Evolutionary conservation across 2,797 vertebrate species (phyloP).

Genomic region (Synanceia verrucosa): DNA sequence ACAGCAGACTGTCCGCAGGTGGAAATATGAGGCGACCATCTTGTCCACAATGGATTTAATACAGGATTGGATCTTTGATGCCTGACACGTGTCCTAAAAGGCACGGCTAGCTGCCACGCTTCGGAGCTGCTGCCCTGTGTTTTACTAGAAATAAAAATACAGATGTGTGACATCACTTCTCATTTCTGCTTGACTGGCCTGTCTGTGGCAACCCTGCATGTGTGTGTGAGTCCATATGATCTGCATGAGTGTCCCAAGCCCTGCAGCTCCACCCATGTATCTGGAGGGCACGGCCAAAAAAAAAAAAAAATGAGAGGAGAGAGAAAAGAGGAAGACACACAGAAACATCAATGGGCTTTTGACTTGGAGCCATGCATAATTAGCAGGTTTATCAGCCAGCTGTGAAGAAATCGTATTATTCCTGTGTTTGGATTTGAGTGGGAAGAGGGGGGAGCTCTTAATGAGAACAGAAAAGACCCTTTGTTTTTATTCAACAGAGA

Average conservation of each 20-base stretch:
- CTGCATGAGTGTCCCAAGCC: constrained; percentile 42
- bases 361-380: constrained; percentile 67
- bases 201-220: constrained; percentile 46
- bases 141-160: constrained; percentile 35
- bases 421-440: constrained; percentile 61
- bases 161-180: constrained; percentile 66
- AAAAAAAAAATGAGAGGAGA: constrained; percentile 28
- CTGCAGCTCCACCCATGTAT: constrained; percentile 50
- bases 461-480: constrained; percentile 59
- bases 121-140: constrained; percentile 21
- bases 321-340: constrained; percentile 18
- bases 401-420: constrained; percentile 69
- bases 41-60: constrained; percentile 19
- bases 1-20: constrained; percentile 37
- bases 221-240: constrained; percentile 33
- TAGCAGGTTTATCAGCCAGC: constrained; percentile 71
- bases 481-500: constrained; percentile 61
- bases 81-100: constrained; percentile 53
- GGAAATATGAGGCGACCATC: constrained; percentile 40
- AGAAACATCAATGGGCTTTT: constrained; percentile 56
- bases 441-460: constrained; percentile 26
- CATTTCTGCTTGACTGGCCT: constrained; percentile 55
- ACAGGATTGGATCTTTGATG: constrained; percentile 37
- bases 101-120: constrained; percentile 10
- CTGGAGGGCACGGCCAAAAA: constrained; percentile 25